Evolutionary conservation across 2,888 invertebrate genomes (phyloP).

Genomic region (Sarcophaga variegata): DNA sequence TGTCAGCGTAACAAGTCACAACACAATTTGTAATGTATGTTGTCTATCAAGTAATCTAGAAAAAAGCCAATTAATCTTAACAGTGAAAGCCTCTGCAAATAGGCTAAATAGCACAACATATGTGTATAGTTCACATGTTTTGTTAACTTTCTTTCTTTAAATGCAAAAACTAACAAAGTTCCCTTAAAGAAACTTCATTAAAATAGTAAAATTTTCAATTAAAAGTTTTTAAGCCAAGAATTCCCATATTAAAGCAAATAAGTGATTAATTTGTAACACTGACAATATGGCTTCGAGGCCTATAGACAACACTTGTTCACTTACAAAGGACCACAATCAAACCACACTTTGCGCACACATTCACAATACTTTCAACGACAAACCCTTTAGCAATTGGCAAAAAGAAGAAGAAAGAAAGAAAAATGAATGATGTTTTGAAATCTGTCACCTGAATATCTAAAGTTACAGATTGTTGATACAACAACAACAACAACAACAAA

Average conservation of each 20-base stretch:
- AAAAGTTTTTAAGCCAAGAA: slow-evolving; percentile 2
- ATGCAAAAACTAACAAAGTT: not conserved
- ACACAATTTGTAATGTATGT: too few species aligned
- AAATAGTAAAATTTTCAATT: not conserved
- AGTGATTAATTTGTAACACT: slow-evolving; percentile 15
- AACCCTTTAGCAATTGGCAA: not conserved
- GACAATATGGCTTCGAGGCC: not conserved
- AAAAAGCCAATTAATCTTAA: too few species aligned
- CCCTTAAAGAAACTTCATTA: not conserved
- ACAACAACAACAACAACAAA: not conserved
- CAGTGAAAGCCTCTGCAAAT: too few species aligned
- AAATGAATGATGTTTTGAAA: slow-evolving; percentile 7
- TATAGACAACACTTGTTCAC: not conserved
- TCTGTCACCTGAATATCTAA: not conserved
- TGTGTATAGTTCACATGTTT: too few species aligned
- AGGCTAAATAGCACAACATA: too few species aligned
- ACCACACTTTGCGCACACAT: not conserved
- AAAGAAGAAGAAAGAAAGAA: too few species aligned
- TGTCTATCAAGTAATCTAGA: too few species aligned
- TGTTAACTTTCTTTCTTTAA: too few species aligned
- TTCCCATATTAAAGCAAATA: not conserved
- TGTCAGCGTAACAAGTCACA: too few species aligned
- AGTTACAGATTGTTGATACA: not conserved
- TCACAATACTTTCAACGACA: not conserved
- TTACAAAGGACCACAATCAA: too few species aligned